These are phyloP conservation scores for Temnothorax unifasciatus DNA, from an alignment of 2,888 invertebrate species.

Conservation along the genomic window DNA sequence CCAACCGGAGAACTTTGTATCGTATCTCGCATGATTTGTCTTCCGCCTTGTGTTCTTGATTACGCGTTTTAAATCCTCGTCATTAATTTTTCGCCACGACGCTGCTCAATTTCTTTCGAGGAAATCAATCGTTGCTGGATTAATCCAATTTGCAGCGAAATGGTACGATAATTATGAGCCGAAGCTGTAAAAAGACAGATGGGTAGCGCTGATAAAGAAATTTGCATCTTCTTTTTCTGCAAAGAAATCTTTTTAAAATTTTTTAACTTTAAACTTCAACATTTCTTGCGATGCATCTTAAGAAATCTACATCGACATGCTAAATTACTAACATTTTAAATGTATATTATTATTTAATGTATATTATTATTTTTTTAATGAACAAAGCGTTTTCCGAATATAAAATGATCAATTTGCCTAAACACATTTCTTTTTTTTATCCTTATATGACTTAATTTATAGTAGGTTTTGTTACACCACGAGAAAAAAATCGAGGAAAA, in stretches of 20 bases:
- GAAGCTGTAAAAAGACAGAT: background rate
- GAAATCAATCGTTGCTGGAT: constrained; percentile 37
- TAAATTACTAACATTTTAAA: background rate
- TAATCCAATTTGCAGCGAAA: background rate
- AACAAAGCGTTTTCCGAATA: background rate
- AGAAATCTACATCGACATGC: background rate
- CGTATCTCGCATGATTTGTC: constrained; percentile 50
- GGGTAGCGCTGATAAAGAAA: background rate
- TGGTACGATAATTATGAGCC: background rate
- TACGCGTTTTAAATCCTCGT: constrained; percentile 61
- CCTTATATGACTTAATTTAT: background rate
- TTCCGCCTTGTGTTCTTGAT: constrained; percentile 57
- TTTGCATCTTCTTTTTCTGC: background rate
- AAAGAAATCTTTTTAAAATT: background rate
- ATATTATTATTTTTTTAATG: background rate
- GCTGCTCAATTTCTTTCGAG: background rate
- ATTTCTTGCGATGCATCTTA: background rate
- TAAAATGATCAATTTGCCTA: background rate
- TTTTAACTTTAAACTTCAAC: background rate
- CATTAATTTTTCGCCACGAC: constrained; percentile 53
- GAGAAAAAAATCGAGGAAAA: background rate
- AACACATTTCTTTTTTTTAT: background rate
- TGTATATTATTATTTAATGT: background rate
- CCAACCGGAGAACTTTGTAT: constrained; percentile 63
- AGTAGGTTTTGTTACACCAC: background rate